Evolutionary conservation across 1,140 invertebrate species (phyloP).

Genomic region (Lethrus apterus): DNA sequence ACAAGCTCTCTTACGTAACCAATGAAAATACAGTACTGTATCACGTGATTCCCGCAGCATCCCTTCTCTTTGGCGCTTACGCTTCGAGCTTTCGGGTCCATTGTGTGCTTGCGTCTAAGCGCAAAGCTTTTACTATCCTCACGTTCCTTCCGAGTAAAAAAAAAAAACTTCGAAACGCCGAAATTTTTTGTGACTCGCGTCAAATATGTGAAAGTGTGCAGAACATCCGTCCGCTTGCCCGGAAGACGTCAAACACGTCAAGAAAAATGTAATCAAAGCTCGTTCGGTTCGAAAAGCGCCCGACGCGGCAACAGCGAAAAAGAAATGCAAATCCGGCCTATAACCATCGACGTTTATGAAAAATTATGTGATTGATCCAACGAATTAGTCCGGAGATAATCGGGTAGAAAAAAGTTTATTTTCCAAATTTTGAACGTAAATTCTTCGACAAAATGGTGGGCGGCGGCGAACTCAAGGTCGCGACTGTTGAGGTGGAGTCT

Average conservation of each 20-base stretch:
- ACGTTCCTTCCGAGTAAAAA: too few species aligned
- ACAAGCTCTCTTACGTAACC: conserved; percentile 24
- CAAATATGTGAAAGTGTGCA: conserved; percentile 16
- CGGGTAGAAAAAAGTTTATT: conserved; percentile 7
- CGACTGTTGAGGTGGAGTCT: conserved; percentile 73
- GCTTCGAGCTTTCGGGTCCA: conserved; percentile 23
- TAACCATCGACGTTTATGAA: conserved; percentile 14
- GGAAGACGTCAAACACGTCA: neutral
- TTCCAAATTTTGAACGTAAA: conserved; percentile 4
- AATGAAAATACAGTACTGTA: conserved; percentile 21
- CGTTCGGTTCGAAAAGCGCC: conserved; percentile 1
- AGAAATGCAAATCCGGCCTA: conserved; percentile 15
- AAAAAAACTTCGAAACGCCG: conserved; percentile 8
- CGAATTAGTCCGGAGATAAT: too few species aligned
- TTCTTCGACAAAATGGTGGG: conserved; percentile 49
- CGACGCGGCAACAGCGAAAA: conserved; percentile 5
- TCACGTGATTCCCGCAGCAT: conserved; percentile 39
- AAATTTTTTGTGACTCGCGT: conserved; percentile 1
- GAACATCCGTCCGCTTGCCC: neutral
- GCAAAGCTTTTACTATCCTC: conserved; percentile 14
- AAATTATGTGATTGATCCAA: conserved; percentile 17
- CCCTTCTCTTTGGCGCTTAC: conserved; percentile 24
- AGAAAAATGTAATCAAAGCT: too few species aligned
- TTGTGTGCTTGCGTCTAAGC: conserved; percentile 22
- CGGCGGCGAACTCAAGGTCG: conserved; percentile 74